These are phyloP conservation scores for Bujurquina vittata DNA, from an alignment of 2,113 vertebrate genomes.

Conservation along the genomic window DNA sequence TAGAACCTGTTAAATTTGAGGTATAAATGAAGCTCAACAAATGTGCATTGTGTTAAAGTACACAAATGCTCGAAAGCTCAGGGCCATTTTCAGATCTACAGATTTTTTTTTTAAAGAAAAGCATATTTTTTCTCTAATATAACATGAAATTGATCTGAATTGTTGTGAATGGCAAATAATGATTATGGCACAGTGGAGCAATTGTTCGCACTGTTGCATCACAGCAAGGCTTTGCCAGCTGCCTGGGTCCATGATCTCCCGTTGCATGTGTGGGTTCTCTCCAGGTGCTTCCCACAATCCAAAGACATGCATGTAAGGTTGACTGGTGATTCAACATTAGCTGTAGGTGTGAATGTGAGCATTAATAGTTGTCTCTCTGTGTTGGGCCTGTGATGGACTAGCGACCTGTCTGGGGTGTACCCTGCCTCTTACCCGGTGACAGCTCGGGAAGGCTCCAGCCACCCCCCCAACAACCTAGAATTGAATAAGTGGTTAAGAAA, in stretches of 20 bases:
- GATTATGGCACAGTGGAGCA: not conserved
- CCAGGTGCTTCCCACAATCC: not conserved
- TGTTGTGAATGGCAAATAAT: conserved; percentile 1
- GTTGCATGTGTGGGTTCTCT: not conserved
- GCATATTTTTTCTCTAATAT: not conserved
- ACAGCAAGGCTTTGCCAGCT: not conserved
- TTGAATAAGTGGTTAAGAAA: conserved; percentile 1
- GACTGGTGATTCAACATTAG: not conserved
- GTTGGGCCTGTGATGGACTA: not conserved
- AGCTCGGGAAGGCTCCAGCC: not conserved
- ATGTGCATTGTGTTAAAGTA: not conserved
- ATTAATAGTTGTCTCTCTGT: not conserved
- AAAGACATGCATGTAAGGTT: not conserved
- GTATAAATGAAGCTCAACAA: not conserved
- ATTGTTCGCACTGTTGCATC: not conserved
- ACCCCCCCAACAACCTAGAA: not conserved
- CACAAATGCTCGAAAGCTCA: not conserved
- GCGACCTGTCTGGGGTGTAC: not conserved
- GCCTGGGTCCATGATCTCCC: not conserved
- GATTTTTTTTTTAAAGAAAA: not conserved
- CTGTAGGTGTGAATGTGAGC: not conserved
- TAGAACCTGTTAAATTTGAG: not conserved
- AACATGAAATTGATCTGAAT: not conserved
- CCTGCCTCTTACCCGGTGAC: not conserved
- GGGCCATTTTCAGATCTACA: not conserved